Conservation (phyloP, 2,797 vertebrate genomes). For the Silurus lanzhouensis region DNA sequence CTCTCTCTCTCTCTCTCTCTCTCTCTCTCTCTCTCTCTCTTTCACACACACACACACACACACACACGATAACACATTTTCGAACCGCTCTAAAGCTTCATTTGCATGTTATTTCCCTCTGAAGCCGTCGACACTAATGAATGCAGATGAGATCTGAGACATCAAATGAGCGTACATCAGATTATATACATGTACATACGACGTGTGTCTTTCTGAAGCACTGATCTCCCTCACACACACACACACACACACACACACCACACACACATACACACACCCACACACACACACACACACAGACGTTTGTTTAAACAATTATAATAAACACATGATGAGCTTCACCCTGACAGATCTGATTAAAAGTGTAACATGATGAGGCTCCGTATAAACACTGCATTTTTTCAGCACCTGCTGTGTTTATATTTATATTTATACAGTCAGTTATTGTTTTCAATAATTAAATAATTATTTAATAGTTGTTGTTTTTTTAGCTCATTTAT, state of each 20-base stretch:
- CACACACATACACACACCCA: constrained; percentile 1
- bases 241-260: neutral
- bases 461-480: too few species aligned
- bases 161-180: neutral
- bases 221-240: neutral
- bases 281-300: neutral
- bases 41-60: neutral
- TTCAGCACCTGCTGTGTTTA: too few species aligned
- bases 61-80: neutral
- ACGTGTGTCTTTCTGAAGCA: neutral
- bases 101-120: neutral
- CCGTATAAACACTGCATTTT: too few species aligned
- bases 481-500: too few species aligned
- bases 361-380: too few species aligned
- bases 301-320: neutral
- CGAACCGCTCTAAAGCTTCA: neutral
- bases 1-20: neutral
- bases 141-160: neutral
- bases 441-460: too few species aligned
- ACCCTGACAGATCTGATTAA: neutral
- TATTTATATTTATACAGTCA: too few species aligned
- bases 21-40: neutral
- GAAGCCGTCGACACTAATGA: neutral
- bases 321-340: neutral
- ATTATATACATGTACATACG: neutral